Evolutionary conservation across 1,140 invertebrate genomes (phyloP), one percentile per base, ranked within the genome.

Genomic region (Stenopsyche tienmushanensis): DNA sequence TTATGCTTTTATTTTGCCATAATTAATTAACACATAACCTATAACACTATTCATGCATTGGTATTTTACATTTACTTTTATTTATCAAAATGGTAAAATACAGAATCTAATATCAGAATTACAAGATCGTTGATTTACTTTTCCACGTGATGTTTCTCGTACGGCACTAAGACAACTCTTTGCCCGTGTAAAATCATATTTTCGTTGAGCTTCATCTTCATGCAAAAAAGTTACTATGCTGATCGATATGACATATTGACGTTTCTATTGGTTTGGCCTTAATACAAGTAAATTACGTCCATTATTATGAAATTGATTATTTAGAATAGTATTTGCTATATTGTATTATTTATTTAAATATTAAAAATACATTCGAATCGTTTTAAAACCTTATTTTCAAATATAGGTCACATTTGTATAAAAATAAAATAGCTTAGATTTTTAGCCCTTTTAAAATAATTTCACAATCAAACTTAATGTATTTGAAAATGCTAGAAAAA

Each of bases 141-240:
- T 71, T 78, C 73, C 3, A 92, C 90, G 74, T 91, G 89, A 39
- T 83, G 72, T 54, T 84, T 73, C 73, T 81, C 80, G 65, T 92
- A 91, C 13, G 90, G 89, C 2, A 91, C 83, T 54, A 91, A 77
- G 69, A 90, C 75, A 0, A 89, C 80, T 23, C 83, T 84, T 29
- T 74, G 72, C 0, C 88, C 86, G 42, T 80, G 63, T 41, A 90
- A 83, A 74, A 81, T 82, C 3, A 81, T 86, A 63, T 82, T 77
- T 67, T 78, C 74, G 71, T 90, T 90, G 42, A 86, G 65, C 68
- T 75, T 82, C 83, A 84, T 84, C 9, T 41, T 62, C 21, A 10
- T 47, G 20, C 39, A 15, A 15, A 54, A 34, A 34, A 25, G 24
- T 24, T 17, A 55, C n/a, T n/a, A n/a, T n/a, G n/a, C n/a, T n/a